phyloP scores from a whole-genome alignment of 1,140 invertebrate species.

The Eurytemora carolleeae region DNA sequence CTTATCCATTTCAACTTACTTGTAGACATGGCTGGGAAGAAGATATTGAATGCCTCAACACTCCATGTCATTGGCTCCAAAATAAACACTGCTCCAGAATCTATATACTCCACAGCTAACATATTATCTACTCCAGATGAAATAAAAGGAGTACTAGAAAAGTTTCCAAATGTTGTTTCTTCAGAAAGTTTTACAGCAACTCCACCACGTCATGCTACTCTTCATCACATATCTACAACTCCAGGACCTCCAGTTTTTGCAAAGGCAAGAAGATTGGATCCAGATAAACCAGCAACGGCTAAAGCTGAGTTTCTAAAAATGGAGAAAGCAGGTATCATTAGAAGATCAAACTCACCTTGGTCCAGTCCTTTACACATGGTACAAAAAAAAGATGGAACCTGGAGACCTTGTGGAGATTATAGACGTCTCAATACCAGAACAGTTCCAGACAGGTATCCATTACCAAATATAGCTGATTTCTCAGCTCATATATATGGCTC shows the following conservation, averaged over 20 bases:
- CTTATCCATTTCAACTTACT: too few species aligned
- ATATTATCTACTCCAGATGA: too few species aligned
- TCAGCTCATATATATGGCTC: constrained; percentile 11
- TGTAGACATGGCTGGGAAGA: too few species aligned
- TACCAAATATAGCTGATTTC: constrained; percentile 21
- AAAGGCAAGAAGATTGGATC: neutral
- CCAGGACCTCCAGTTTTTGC: neutral
- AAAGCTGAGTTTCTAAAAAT: neutral
- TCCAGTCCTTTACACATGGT: neutral
- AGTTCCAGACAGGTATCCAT: constrained; percentile 25
- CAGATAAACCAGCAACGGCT: neutral
- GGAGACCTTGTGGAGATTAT: constrained; percentile 28
- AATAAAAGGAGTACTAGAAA: too few species aligned
- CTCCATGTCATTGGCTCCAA: too few species aligned
- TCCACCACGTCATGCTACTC: too few species aligned
- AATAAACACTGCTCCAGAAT: too few species aligned
- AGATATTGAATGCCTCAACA: too few species aligned
- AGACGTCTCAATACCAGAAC: constrained; percentile 26
- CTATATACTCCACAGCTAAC: too few species aligned
- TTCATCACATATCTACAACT: too few species aligned
- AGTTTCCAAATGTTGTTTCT: too few species aligned
- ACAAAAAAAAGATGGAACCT: constrained; percentile 18
- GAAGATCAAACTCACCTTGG: neutral
- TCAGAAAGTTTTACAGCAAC: too few species aligned
- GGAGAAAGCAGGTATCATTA: neutral